Conservation (phyloP, 2,113 vertebrate species). For the Brachyistius frenatus region DNA sequence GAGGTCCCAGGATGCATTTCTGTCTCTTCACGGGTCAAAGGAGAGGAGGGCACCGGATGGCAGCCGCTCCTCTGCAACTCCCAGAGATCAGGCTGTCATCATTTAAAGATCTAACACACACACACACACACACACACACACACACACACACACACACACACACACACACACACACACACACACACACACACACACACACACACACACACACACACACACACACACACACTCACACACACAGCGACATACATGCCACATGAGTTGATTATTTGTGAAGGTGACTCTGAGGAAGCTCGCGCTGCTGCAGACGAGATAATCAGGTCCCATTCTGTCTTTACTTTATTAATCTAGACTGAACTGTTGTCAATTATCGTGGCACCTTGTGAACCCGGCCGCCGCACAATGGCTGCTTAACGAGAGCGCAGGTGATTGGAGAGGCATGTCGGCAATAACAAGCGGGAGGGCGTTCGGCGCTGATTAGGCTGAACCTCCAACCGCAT, state of each 20-base stretch:
- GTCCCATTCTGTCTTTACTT: conserved; percentile 46
- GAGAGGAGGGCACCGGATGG: conserved; percentile 17
- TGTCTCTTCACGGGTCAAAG: conserved; percentile 45
- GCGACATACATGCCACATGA: conserved; percentile 13
- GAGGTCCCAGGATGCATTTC: conserved; percentile 33
- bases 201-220: too few species aligned
- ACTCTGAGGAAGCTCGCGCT: conserved; percentile 29
- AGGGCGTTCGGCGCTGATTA: conserved; percentile 57
- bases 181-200: too few species aligned
- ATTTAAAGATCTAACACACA: neutral
- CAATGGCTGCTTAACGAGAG: conserved; percentile 71
- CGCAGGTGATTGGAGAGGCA: conserved; percentile 66
- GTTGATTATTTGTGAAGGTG: conserved; percentile 60
- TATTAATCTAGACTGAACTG: conserved; percentile 63
- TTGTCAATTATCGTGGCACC: conserved; percentile 65
- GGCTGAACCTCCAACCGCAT: conserved; percentile 24
- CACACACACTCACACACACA: too few species aligned
- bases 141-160: too few species aligned
- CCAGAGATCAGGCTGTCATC: neutral
- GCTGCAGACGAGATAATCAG: conserved; percentile 63
- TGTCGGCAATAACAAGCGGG: conserved; percentile 27
- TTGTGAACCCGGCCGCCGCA: conserved; percentile 52
- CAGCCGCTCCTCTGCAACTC: neutral
- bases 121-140: too few species aligned
- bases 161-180: too few species aligned